phyloP scores from a whole-genome alignment of 2,888 invertebrate genomes.

The Encarsia formosa region DNA sequence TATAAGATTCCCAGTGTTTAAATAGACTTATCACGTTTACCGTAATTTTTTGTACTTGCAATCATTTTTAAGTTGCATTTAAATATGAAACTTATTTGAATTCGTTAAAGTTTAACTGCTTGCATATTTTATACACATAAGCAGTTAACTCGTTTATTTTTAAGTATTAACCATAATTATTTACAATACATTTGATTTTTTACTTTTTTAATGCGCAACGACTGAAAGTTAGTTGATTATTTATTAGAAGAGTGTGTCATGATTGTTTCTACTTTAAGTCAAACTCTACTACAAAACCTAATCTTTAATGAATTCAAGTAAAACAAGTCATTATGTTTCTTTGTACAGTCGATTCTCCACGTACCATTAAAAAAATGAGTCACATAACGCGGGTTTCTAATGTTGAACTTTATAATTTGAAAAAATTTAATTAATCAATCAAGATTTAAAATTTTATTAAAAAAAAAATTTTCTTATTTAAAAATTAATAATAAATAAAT shows the following conservation, averaged over 20 bases:
- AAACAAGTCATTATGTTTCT: not conserved
- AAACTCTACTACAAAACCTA: not conserved
- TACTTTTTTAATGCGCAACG: conserved; percentile 3
- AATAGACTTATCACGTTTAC: conserved; percentile 10
- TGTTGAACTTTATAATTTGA: too few species aligned
- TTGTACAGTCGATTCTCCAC: conserved; percentile 5
- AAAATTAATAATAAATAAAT: conserved; percentile 8
- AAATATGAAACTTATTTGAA: conserved; percentile 3
- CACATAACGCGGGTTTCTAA: not conserved
- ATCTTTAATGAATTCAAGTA: conserved; percentile 10
- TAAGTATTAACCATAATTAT: conserved; percentile 14
- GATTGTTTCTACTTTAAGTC: too few species aligned
- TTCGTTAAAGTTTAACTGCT: conserved; percentile 8
- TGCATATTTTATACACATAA: not conserved
- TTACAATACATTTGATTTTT: conserved; percentile 2
- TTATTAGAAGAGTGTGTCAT: not conserved
- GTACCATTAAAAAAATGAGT: too few species aligned
- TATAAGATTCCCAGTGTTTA: conserved; percentile 15
- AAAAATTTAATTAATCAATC: conserved; percentile 1
- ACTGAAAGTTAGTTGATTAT: conserved; percentile 1
- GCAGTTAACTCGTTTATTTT: conserved; percentile 7
- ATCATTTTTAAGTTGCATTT: conserved; percentile 11
- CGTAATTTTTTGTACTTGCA: not conserved
- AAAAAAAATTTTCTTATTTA: conserved; percentile 4
- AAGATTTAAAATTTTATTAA: conserved; percentile 9